Percentiles rank a stretch among this genome's conserved stretches.
phyloP scores from a whole-genome alignment of 2,888 invertebrate species.

The Petrophora chlorosata region DNA sequence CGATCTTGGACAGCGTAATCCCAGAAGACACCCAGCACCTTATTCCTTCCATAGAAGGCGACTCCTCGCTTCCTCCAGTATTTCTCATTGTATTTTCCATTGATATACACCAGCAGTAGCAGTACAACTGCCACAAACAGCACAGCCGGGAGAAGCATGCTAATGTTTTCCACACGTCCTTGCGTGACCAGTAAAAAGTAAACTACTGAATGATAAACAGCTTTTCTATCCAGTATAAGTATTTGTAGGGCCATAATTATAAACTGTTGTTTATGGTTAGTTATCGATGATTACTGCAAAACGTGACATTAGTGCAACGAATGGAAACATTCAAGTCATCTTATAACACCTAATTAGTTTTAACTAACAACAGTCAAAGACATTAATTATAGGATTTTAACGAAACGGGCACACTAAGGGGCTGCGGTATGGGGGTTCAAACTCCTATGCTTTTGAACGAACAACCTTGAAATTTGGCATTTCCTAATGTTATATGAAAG shows the following conservation, averaged over 20 bases:
- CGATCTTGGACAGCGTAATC: slow-evolving; percentile 43
- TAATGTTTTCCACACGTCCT: background rate
- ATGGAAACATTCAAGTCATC: background rate
- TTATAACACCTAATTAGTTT: too few relatives aligned
- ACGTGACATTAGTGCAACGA: too few relatives aligned
- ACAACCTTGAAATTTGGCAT: too few relatives aligned
- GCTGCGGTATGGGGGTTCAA: too few relatives aligned
- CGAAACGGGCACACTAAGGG: too few relatives aligned
- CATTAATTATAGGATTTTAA: background rate
- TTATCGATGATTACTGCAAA: too few relatives aligned
- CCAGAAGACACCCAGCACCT: slow-evolving; percentile 51
- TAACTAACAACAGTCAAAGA: too few relatives aligned
- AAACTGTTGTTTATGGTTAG: too few relatives aligned
- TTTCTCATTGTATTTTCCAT: slow-evolving; percentile 49
- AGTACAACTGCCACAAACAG: slow-evolving; percentile 6
- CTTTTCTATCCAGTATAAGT: background rate
- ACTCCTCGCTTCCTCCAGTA: slow-evolving; percentile 65
- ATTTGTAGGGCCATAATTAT: background rate
- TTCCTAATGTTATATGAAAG: too few relatives aligned
- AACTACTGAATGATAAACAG: background rate
- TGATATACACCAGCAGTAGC: slow-evolving; percentile 38
- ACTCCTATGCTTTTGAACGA: too few relatives aligned
- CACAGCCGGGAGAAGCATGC: slow-evolving; percentile 11
- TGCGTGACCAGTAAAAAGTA: background rate
- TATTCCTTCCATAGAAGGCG: slow-evolving; percentile 46